A percentile compares a stretch with the other conserved stretches of the same genome.
phyloP scores from a whole-genome alignment of 2,797 vertebrate species.

The Enteromius afrohamiltoni region DNA sequence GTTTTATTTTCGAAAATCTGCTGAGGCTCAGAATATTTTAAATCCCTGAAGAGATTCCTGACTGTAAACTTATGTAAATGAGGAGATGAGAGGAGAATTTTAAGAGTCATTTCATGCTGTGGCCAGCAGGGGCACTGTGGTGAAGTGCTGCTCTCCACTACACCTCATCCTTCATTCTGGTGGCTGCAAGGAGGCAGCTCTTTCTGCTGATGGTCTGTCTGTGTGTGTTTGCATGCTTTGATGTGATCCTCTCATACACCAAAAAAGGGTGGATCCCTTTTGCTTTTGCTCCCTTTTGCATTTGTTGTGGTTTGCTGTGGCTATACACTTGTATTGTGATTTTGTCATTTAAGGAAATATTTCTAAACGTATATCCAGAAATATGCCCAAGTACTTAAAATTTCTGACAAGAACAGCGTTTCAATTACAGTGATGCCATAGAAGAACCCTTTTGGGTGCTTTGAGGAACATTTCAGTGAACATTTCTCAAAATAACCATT shows the following conservation, averaged over 20 bases:
- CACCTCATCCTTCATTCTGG: constrained; percentile 89
- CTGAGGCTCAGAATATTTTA: constrained; percentile 10
- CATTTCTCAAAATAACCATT: no score
- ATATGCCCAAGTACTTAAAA: no score
- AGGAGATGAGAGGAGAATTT: constrained; percentile 3
- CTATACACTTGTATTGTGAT: neutral
- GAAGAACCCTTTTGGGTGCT: no score
- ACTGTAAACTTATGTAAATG: constrained; percentile 2
- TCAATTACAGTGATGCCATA: no score
- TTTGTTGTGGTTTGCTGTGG: neutral
- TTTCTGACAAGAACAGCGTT: no score
- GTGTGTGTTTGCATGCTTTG: constrained; percentile 44
- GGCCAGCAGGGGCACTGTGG: constrained; percentile 84
- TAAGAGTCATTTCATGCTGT: constrained; percentile 59
- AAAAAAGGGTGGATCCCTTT: neutral
- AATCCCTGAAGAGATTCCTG: constrained; percentile 13
- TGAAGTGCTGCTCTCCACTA: constrained; percentile 85
- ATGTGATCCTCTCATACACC: neutral
- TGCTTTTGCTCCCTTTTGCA: neutral
- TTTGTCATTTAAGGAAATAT: no score
- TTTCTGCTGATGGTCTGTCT: constrained; percentile 83
- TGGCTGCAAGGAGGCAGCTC: constrained; percentile 89
- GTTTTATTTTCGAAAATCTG: neutral
- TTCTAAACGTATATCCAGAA: no score
- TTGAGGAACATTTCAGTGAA: no score